These are phyloP conservation scores for Cheilosia vulpina DNA, from an alignment of 2,888 invertebrate species.

Conservation along the genomic window DNA sequence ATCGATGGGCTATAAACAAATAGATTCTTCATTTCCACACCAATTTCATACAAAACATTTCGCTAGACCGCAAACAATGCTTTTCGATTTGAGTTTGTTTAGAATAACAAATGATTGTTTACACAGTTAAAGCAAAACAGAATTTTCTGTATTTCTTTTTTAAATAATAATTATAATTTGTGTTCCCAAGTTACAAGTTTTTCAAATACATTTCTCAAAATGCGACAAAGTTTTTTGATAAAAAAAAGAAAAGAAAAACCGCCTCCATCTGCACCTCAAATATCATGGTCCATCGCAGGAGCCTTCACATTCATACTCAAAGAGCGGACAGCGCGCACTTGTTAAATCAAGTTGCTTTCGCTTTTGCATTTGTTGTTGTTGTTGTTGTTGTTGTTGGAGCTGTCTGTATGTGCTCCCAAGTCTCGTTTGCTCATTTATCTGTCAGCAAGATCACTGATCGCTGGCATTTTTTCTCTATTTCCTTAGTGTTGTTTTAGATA, in stretches of 20 bases:
- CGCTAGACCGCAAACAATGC: conserved; percentile 37
- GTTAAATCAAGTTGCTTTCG: conserved; percentile 61
- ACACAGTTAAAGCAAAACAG: conserved; percentile 36
- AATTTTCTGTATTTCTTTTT: not conserved
- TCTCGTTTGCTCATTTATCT: conserved; percentile 47
- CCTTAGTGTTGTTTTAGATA: conserved; percentile 62
- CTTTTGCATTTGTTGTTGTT: conserved; percentile 41
- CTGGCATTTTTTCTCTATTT: conserved; percentile 40
- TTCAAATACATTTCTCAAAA: not conserved
- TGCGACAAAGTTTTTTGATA: conserved; percentile 18
- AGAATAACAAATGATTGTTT: conserved; percentile 54
- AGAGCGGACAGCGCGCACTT: conserved; percentile 41
- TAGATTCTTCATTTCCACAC: conserved; percentile 32
- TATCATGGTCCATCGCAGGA: conserved; percentile 25
- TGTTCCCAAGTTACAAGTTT: conserved; percentile 15
- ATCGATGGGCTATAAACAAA: conserved; percentile 10
- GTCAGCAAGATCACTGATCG: conserved; percentile 67
- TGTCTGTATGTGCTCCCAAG: conserved; percentile 38
- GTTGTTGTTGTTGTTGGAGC: not conserved
- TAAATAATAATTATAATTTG: not conserved
- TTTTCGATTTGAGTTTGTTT: conserved; percentile 45
- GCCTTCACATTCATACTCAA: conserved; percentile 4
- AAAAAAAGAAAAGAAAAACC: not conserved
- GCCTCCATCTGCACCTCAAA: not conserved
- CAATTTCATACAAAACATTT: conserved; percentile 48